Conservation (phyloP, 2,797 vertebrate genomes). For the Onychomys torridus region DNA sequence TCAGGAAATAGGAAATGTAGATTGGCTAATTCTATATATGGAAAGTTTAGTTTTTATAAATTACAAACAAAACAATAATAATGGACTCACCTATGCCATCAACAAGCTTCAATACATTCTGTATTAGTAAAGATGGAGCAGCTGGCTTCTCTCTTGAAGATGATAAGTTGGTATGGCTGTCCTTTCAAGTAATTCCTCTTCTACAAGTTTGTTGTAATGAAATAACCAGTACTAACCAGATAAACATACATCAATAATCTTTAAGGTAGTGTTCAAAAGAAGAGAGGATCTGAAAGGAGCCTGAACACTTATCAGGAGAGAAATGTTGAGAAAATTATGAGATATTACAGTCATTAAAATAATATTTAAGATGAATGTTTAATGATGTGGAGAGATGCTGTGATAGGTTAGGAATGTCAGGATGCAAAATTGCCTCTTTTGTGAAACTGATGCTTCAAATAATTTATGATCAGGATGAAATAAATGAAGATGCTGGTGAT, state of each 20-base stretch:
- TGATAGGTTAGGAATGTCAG: constrained; percentile 34
- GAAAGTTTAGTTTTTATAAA: not conserved
- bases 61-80: not conserved
- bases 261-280: constrained; percentile 47
- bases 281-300: constrained; percentile 43
- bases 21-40: not conserved
- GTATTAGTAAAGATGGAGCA: not conserved
- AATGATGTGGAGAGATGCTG: constrained; percentile 44
- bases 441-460: constrained; percentile 39
- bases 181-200: constrained; percentile 48
- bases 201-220: not conserved
- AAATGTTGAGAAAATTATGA: constrained; percentile 36
- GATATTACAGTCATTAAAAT: constrained; percentile 49
- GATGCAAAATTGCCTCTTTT: constrained; percentile 25
- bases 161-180: not conserved
- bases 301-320: constrained; percentile 25
- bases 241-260: constrained; percentile 11
- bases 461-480: constrained; percentile 34
- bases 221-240: constrained; percentile 50
- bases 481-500: not conserved
- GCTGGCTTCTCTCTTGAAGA: not conserved
- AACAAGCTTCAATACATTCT: not conserved
- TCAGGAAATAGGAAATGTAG: not conserved
- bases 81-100: not conserved
- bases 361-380: constrained; percentile 61